phyloP scores from a whole-genome alignment of 1,140 invertebrate species.

The Tyrophagus putrescentiae region DNA sequence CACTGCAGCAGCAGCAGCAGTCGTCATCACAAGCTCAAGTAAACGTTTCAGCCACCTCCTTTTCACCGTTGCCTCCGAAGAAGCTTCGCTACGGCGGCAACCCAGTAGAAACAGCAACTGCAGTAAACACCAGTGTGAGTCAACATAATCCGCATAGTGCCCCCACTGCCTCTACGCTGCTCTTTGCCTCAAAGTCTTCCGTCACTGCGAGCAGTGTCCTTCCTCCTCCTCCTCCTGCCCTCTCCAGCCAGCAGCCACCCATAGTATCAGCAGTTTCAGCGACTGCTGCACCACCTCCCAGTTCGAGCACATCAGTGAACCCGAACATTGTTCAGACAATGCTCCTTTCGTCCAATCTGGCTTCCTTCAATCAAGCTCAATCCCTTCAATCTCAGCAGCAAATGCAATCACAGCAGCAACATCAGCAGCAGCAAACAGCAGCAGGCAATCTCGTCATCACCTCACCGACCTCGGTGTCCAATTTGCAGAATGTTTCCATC shows the following conservation, averaged over 20 bases:
- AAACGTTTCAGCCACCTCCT: neutral
- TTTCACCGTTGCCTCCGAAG: neutral
- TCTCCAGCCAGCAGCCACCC: no score
- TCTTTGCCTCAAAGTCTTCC: neutral
- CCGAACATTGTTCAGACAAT: no score
- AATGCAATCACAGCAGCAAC: neutral
- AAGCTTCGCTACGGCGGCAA: neutral
- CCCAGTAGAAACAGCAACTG: neutral
- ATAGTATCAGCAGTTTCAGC: neutral
- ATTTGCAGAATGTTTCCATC: neutral
- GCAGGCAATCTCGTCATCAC: neutral
- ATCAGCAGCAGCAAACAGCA: neutral
- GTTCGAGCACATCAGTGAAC: no score
- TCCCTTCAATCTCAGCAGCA: neutral
- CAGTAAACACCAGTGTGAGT: neutral
- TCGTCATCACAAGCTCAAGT: neutral
- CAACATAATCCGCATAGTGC: neutral
- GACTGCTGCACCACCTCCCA: neutral
- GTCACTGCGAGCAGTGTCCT: neutral
- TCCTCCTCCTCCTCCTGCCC: no score
- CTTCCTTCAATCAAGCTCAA: slow-evolving; percentile 1
- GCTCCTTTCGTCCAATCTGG: neutral
- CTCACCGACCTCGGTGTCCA: neutral
- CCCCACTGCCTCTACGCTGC: neutral
- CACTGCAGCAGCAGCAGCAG: neutral